Percentiles rank a stretch among this genome's conserved stretches.
Conservation (phyloP, 1,140 invertebrate genomes). For the Pemphigus obesinymphae region DNA sequence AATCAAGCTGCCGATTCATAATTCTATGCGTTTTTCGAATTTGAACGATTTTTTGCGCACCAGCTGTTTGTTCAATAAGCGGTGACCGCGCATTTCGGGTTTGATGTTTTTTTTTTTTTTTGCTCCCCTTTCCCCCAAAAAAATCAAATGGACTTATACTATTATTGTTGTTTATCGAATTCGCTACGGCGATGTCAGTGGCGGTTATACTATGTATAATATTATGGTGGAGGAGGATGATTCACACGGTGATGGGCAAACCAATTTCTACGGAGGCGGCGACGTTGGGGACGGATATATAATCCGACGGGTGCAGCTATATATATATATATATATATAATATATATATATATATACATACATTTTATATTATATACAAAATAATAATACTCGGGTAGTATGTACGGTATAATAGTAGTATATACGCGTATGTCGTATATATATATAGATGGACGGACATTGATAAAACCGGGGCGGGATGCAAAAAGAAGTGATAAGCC, state of each 20-base stretch:
- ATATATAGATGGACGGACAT: not conserved
- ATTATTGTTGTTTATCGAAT: conserved; percentile 1
- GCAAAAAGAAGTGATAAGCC: not conserved
- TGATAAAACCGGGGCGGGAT: conserved; percentile 5
- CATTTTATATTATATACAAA: too few relatives aligned
- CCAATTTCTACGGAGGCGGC: not conserved
- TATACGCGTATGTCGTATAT: too few relatives aligned
- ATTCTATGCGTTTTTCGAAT: too few relatives aligned
- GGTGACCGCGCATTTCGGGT: too few relatives aligned
- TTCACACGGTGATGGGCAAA: not conserved
- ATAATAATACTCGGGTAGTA: too few relatives aligned
- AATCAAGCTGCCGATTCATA: too few relatives aligned
- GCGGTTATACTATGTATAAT: not conserved
- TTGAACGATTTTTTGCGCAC: too few relatives aligned
- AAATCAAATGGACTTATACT: too few relatives aligned
- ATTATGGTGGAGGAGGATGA: not conserved
- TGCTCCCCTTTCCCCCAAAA: too few relatives aligned
- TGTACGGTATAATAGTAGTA: too few relatives aligned
- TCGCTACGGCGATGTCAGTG: not conserved
- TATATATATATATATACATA: not conserved
- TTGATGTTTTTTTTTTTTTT: too few relatives aligned
- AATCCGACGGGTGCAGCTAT: not conserved
- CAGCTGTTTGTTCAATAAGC: too few relatives aligned
- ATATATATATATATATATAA: not conserved
- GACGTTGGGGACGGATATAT: not conserved